Conservation (phyloP, 2,797 vertebrate species). For the Acridotheres tristis region DNA sequence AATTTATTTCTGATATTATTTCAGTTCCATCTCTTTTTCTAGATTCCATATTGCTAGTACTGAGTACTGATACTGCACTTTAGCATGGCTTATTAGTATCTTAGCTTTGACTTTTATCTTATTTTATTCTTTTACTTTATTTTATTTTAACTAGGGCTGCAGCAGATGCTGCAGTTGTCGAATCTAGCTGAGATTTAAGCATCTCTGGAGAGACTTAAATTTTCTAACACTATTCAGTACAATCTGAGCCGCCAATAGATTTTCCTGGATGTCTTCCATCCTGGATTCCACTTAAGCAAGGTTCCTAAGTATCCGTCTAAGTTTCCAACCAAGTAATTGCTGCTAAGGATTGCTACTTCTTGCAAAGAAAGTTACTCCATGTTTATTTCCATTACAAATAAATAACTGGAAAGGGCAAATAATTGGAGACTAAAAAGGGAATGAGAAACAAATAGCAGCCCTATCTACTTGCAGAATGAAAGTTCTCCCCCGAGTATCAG, state of each 20-base stretch:
- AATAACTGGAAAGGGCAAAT: constrained; percentile 23
- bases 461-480: background rate
- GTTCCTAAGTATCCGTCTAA: constrained; percentile 62
- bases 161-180: constrained; percentile 7
- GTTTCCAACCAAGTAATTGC: constrained; percentile 67
- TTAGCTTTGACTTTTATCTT: background rate
- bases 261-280: constrained; percentile 73
- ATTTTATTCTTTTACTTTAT: background rate
- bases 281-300: constrained; percentile 65
- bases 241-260: constrained; percentile 54
- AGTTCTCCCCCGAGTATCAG: background rate
- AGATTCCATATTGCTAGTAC: background rate
- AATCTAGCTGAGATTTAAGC: constrained; percentile 56
- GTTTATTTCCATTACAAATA: constrained; percentile 63
- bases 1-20: background rate
- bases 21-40: background rate
- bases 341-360: constrained; percentile 39
- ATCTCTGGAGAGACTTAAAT: constrained; percentile 71
- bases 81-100: background rate
- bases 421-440: background rate
- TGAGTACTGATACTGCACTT: background rate
- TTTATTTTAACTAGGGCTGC: background rate
- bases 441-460: background rate
- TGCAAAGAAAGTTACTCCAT: constrained; percentile 40
- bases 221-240: constrained; percentile 60